Conservation (phyloP, 2,888 invertebrate species). For the Pediacus dermestoides region DNA sequence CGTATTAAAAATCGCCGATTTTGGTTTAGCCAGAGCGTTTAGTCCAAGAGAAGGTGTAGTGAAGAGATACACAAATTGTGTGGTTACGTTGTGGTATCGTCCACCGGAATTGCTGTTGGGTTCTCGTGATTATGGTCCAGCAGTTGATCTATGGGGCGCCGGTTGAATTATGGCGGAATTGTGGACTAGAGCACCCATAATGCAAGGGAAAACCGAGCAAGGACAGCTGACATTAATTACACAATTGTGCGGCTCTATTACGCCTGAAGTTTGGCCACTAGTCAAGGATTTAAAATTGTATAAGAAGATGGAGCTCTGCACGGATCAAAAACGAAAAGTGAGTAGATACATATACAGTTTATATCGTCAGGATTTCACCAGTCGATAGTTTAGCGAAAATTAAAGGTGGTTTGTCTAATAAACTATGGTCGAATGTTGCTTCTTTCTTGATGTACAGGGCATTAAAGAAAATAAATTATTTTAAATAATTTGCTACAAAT, state of each 20-base stretch:
- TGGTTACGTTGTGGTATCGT: conserved; percentile 95
- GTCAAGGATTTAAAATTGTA: conserved; percentile 86
- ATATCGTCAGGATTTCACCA: too few relatives aligned
- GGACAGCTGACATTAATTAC: conserved; percentile 93
- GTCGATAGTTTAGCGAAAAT: too few relatives aligned
- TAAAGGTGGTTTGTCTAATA: too few relatives aligned
- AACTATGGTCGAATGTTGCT: too few relatives aligned
- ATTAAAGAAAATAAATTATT: too few relatives aligned
- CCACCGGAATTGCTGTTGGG: conserved; percentile 69
- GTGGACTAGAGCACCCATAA: conserved; percentile 95
- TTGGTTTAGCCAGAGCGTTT: conserved; percentile 93
- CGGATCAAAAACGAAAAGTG: conserved; percentile 80
- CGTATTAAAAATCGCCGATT: conserved; percentile 92
- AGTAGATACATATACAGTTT: conserved; percentile 7
- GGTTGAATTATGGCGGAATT: conserved; percentile 99
- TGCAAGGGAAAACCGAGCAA: conserved; percentile 96
- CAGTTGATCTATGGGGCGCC: conserved; percentile 95
- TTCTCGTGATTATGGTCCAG: conserved; percentile 92
- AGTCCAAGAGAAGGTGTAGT: conserved; percentile 83
- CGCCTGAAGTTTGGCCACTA: conserved; percentile 89
- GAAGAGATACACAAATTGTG: conserved; percentile 93
- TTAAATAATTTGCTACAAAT: too few relatives aligned
- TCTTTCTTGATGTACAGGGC: too few relatives aligned
- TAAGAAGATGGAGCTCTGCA: conserved; percentile 82
- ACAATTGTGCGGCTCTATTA: conserved; percentile 94